Evolutionary conservation across 2,797 vertebrate genomes (phyloP).

Genomic region (Parauchenoglanis ngamensis): DNA sequence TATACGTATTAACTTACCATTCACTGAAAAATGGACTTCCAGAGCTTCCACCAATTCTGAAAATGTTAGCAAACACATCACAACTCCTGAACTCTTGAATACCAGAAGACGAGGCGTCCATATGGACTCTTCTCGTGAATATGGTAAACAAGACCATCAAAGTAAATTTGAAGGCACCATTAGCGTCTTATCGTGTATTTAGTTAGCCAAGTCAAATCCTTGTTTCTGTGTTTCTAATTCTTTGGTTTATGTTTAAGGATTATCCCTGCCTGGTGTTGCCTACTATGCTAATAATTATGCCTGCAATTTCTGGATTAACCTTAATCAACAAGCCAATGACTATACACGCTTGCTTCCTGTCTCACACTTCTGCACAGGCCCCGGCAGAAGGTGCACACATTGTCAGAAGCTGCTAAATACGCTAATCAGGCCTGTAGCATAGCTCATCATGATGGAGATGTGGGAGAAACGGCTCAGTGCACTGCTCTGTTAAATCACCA

Average conservation of each 20-base stretch:
- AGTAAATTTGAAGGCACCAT: too few species aligned
- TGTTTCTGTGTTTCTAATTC: background rate
- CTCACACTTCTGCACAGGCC: background rate
- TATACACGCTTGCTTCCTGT: background rate
- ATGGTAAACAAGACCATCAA: too few species aligned
- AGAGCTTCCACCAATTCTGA: too few species aligned
- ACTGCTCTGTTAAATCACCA: conserved; percentile 14
- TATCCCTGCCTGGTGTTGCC: background rate
- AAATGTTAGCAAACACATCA: too few species aligned
- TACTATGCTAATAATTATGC: background rate
- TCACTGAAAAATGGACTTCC: too few species aligned
- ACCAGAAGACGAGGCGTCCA: too few species aligned
- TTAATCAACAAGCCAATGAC: background rate
- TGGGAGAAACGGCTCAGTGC: background rate
- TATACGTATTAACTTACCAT: too few species aligned
- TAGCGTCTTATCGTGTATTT: background rate
- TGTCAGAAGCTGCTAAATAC: background rate
- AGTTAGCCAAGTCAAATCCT: background rate
- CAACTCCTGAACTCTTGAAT: too few species aligned
- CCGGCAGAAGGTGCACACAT: background rate
- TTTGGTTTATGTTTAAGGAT: background rate
- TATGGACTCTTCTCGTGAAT: too few species aligned
- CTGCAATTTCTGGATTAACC: background rate
- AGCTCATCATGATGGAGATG: background rate
- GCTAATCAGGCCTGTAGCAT: background rate